A percentile compares a stretch with the other conserved stretches of the same genome.
Evolutionary conservation across 2,888 invertebrate species (phyloP).

Genomic region (Rotaria sp.): DNA sequence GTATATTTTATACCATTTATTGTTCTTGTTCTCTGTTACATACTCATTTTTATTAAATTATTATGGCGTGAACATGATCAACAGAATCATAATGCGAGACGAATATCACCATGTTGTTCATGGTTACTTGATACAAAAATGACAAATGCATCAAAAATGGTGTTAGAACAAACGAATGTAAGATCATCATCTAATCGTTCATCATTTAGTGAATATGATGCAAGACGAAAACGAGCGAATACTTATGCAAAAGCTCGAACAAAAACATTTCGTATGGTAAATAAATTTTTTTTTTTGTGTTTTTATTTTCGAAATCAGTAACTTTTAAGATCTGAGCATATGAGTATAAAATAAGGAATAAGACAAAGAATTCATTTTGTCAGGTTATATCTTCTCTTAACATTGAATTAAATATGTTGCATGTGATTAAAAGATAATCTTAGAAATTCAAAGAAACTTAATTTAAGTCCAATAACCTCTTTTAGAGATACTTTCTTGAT

Average conservation of each 20-base stretch:
- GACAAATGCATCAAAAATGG: neutral
- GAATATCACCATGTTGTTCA: neutral
- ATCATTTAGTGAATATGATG: slow-evolving; percentile 4
- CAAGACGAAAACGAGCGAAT: neutral
- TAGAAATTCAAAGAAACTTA: too few relatives aligned
- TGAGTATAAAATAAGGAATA: too few relatives aligned
- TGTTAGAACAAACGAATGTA: neutral
- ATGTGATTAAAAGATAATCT: too few relatives aligned
- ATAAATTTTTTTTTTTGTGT: neutral
- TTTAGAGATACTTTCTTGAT: too few relatives aligned
- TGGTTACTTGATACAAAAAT: neutral
- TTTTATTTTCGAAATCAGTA: too few relatives aligned
- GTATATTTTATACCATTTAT: slow-evolving; percentile 15
- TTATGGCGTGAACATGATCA: neutral
- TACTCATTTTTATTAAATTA: slow-evolving; percentile 7
- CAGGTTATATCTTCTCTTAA: too few relatives aligned
- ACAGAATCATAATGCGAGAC: neutral
- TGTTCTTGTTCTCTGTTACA: neutral
- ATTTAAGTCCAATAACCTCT: too few relatives aligned
- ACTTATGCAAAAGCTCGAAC: neutral
- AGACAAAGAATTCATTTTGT: too few relatives aligned
- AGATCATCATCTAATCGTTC: neutral
- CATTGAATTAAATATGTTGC: too few relatives aligned
- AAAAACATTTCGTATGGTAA: slow-evolving; percentile 23
- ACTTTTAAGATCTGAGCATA: too few relatives aligned